Percentiles rank a stretch among this genome's conserved stretches.
Evolutionary conservation across 2,797 vertebrate species (phyloP).

Genomic region (Molothrus aeneus): DNA sequence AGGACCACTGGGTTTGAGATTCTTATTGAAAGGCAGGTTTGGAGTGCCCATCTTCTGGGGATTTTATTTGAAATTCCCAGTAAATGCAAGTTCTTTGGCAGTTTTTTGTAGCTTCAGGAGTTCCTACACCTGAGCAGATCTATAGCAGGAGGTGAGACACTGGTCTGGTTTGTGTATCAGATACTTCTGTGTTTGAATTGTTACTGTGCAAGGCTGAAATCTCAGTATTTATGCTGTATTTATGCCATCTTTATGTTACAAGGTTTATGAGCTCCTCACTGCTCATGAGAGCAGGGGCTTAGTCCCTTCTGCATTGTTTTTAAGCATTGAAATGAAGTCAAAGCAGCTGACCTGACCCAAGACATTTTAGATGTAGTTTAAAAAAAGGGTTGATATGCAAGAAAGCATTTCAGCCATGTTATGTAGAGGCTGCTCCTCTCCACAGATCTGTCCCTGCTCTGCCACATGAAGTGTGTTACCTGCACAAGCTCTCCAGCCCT

Average conservation of each 20-base stretch:
- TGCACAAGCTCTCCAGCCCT: background rate
- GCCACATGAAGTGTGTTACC: background rate
- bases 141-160: background rate
- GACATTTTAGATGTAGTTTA: background rate
- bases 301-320: background rate
- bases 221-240: background rate
- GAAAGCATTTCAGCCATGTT: background rate
- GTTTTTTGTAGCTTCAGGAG: background rate
- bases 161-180: background rate
- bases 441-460: background rate
- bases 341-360: background rate
- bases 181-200: background rate
- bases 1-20: background rate
- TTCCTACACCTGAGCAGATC: background rate
- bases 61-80: background rate
- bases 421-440: background rate
- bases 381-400: background rate
- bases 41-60: background rate
- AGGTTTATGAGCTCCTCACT: background rate
- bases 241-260: background rate
- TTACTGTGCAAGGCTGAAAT: background rate
- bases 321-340: background rate
- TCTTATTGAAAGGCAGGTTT: background rate
- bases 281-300: background rate
- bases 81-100: background rate